Evolutionary conservation across 2,888 invertebrate genomes (phyloP).

Genomic region (Prosopocoilus inquinatus): DNA sequence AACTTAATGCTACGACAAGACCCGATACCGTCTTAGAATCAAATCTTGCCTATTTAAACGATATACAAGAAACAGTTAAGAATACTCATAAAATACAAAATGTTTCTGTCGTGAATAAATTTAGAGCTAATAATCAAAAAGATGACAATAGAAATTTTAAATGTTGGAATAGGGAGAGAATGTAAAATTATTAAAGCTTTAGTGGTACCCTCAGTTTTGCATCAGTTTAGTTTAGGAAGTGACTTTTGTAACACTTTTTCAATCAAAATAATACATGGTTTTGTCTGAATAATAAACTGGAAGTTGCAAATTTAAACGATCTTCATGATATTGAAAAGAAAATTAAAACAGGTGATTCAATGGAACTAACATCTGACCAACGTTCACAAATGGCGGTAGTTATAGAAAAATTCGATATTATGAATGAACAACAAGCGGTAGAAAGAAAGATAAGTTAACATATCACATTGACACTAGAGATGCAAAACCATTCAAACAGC

Average conservation of each 20-base stretch:
- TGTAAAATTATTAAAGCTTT: not conserved
- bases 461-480: constrained; percentile 19
- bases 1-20: no score
- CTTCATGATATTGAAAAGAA: not conserved
- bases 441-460: not conserved
- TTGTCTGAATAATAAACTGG: not conserved
- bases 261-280: not conserved
- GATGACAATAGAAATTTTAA: not conserved
- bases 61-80: no score
- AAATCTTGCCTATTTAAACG: not conserved
- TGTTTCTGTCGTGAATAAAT: no score
- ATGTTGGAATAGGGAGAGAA: not conserved
- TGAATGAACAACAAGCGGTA: not conserved
- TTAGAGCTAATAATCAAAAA: not conserved
- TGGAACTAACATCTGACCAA: not conserved
- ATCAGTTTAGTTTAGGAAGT: not conserved
- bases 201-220: not conserved
- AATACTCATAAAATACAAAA: no score
- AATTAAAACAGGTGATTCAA: not conserved
- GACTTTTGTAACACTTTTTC: no score
- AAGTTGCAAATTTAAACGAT: not conserved
- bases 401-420: not conserved
- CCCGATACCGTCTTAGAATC: not conserved
- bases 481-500: constrained; percentile 21
- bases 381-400: not conserved